These are phyloP conservation scores for Propithecus perrieri DNA, from an alignment of 2,797 vertebrate genomes.

Conservation along the genomic window DNA sequence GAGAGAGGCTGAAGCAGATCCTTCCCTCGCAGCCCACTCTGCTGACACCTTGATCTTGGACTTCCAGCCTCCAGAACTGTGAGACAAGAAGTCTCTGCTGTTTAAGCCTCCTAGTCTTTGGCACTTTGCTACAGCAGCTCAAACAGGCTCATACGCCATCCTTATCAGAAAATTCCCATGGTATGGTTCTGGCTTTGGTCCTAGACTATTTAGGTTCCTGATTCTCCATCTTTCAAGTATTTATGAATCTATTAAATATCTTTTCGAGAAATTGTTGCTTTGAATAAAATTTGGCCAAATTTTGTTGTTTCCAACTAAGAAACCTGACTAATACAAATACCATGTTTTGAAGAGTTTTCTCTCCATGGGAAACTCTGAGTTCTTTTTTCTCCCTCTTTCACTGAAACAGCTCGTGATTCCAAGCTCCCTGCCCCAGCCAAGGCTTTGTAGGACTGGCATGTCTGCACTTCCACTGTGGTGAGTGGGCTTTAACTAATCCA, in stretches of 20 bases:
- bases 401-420: background rate
- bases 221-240: background rate
- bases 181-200: background rate
- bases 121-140: background rate
- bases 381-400: background rate
- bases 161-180: background rate
- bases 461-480: background rate
- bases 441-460: background rate
- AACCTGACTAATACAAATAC: slow-evolving; percentile 16
- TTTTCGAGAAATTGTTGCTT: slow-evolving; percentile 3
- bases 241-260: slow-evolving; percentile 15
- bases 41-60: background rate
- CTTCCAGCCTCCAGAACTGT: background rate
- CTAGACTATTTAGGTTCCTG: background rate
- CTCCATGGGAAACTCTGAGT: background rate
- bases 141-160: background rate
- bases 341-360: background rate
- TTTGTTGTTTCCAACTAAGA: slow-evolving; percentile 40
- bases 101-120: background rate
- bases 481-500: background rate
- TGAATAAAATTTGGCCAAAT: background rate
- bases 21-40: background rate
- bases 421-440: background rate
- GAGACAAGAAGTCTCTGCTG: background rate
- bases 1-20: background rate